Conservation (phyloP, 1,140 invertebrate genomes). For the Neodiprion fabricii region DNA sequence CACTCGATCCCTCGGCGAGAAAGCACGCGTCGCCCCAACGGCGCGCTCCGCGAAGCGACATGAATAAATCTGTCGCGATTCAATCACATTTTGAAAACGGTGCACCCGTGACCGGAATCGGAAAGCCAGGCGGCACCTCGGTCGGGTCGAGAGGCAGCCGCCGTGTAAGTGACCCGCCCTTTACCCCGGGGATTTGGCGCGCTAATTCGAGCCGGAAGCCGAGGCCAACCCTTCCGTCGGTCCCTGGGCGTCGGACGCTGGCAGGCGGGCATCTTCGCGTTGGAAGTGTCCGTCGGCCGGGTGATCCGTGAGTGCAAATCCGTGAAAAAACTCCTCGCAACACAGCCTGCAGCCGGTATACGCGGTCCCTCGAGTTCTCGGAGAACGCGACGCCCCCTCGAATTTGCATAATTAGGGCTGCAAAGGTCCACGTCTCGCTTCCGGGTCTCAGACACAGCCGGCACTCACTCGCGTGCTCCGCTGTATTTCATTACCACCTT, state of each 20-base stretch:
- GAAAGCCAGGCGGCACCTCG: background rate
- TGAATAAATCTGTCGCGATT: background rate
- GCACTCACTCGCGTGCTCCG: too few species aligned
- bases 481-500: too few species aligned
- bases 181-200: background rate
- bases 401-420: conserved; percentile 3
- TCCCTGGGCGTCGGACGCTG: too few species aligned
- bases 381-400: background rate
- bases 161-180: too few species aligned
- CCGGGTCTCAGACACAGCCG: too few species aligned
- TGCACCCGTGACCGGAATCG: background rate
- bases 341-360: too few species aligned
- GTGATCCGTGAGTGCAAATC: background rate
- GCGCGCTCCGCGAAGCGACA: background rate
- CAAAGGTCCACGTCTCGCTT: background rate
- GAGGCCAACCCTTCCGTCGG: too few species aligned
- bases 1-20: background rate
- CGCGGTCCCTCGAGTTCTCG: background rate
- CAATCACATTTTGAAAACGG: conserved; percentile 7
- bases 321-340: too few species aligned
- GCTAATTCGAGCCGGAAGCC: background rate
- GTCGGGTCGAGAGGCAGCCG: too few species aligned
- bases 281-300: background rate
- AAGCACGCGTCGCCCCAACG: too few species aligned
- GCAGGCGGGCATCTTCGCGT: background rate